Percentiles rank a stretch among this genome's conserved stretches.
Evolutionary conservation across 2,888 invertebrate species (phyloP).

Genomic region (Oscheius sp.): DNA sequence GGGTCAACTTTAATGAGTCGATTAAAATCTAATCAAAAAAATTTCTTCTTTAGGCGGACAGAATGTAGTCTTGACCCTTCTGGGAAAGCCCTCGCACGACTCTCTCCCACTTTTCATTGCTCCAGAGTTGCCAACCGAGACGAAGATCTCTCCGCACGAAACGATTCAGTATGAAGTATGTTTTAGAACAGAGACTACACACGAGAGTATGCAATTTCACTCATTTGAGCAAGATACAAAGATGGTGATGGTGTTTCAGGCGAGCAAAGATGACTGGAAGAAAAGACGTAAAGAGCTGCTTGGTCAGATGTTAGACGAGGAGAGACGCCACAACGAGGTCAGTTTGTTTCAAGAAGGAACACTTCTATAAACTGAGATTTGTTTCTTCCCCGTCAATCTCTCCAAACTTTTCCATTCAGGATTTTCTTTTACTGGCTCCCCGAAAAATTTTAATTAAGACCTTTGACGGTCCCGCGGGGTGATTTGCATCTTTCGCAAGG

Average conservation of each 20-base stretch:
- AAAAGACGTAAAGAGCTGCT: constrained; percentile 84
- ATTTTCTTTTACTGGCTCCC: neutral
- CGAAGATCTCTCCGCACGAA: constrained; percentile 6
- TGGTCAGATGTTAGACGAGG: constrained; percentile 80
- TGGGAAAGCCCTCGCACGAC: constrained; percentile 63
- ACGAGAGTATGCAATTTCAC: neutral
- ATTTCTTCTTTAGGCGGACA: constrained; percentile 16
- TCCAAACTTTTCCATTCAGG: neutral
- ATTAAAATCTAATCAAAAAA: too few species aligned
- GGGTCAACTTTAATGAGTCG: neutral
- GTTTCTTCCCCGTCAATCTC: neutral
- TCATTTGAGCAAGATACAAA: too few species aligned
- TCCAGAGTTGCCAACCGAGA: constrained; percentile 15
- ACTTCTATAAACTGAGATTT: constrained; percentile 3
- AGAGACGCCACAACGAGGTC: constrained; percentile 61
- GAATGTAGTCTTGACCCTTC: constrained; percentile 53
- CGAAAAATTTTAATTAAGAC: neutral
- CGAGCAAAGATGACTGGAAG: constrained; percentile 8
- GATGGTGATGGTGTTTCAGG: neutral
- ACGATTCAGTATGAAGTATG: neutral
- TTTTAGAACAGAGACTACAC: neutral
- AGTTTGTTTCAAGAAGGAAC: neutral
- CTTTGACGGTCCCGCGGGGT: neutral
- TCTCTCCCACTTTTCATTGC: constrained; percentile 31
- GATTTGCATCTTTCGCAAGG: neutral